Base-by-base conservation (phyloP, 2,113 vertebrate genomes). In the Callionymus lyra region DNA sequence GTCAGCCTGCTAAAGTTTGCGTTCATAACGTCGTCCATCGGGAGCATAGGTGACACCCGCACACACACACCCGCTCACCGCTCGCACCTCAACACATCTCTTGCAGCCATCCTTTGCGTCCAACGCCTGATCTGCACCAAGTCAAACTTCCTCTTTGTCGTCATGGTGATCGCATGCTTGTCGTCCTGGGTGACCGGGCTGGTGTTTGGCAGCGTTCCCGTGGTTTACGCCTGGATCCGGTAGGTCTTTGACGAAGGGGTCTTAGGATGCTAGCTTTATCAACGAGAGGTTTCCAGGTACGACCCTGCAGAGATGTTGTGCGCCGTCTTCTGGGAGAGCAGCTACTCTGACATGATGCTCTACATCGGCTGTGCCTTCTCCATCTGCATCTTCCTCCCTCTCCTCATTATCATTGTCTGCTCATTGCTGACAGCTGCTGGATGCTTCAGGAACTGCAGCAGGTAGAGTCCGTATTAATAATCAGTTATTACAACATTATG, bases 1-100 rank as follows among this genome's bases (percentile, higher is more conserved):
- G 81, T 85, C 68, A 83, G 80, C 56, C 61, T 86, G 63, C 72
- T 86, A n/a, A 86, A 86, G 59, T 85, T 85, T 38, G 65, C 82
- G 44, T 85, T 85, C 60, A 79, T 86, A 54, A 76, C 70, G 19
- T 86, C 85, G 9, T 86, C 85, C 6, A 70, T 85, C 10, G 83
- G 85, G 33, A 85, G 83, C 49, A 47, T 85, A 54, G 81, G 85
- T 85, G 70, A 16, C 9, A 13, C 9, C 33, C 11, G n/a, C 33
- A 42, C 34, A 44, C 34, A 35, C 34, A 35, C 34, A n/a, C n/a
- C n/a, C n/a, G n/a, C n/a, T n/a, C n/a, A n/a, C n/a, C 8, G 4
- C 21, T 35, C 6, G 12, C n/a, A n/a, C 34, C 34, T 35, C 34
- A 3, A 35, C 12, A 34, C 33, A 8, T 34, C 33, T 34, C 33